Evolutionary conservation across 2,797 vertebrate species (phyloP).

Genomic region (Spheniscus humboldti): DNA sequence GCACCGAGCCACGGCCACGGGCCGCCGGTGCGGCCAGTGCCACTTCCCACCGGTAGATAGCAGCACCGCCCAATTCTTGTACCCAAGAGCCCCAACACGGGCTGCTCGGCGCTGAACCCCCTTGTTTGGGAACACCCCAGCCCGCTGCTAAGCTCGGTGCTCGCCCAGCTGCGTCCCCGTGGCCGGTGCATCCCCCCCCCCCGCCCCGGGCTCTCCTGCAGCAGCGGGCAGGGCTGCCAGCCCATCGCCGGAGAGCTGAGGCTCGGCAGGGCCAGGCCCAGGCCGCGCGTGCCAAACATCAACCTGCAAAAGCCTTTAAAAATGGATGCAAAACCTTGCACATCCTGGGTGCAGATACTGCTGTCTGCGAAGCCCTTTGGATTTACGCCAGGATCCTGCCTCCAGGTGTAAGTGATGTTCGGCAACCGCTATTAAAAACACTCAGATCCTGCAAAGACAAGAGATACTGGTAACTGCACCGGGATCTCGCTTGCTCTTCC

Average conservation of each 20-base stretch:
- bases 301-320: too few relatives aligned
- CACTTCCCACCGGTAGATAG: not conserved
- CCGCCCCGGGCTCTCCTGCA: too few relatives aligned
- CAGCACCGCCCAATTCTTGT: not conserved
- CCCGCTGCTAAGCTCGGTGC: too few relatives aligned
- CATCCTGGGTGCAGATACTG: rapidly evolving
- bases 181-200: too few relatives aligned
- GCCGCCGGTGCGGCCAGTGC: not conserved
- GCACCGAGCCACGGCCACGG: not conserved
- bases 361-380: rapidly evolving
- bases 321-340: rapidly evolving
- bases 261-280: too few relatives aligned
- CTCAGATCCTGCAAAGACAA: rapidly evolving
- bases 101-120: too few relatives aligned
- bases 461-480: rapidly evolving
- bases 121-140: too few relatives aligned
- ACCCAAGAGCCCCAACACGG: not conserved
- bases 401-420: rapidly evolving
- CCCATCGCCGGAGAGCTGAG: too few relatives aligned
- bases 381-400: not conserved
- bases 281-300: too few relatives aligned
- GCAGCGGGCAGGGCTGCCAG: too few relatives aligned
- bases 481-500: not conserved
- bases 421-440: rapidly evolving
- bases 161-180: too few relatives aligned